A percentile compares a stretch with the other conserved stretches of the same genome.
Evolutionary conservation across 2,888 invertebrate genomes (phyloP).

Genomic region (Beris chalybata): DNA sequence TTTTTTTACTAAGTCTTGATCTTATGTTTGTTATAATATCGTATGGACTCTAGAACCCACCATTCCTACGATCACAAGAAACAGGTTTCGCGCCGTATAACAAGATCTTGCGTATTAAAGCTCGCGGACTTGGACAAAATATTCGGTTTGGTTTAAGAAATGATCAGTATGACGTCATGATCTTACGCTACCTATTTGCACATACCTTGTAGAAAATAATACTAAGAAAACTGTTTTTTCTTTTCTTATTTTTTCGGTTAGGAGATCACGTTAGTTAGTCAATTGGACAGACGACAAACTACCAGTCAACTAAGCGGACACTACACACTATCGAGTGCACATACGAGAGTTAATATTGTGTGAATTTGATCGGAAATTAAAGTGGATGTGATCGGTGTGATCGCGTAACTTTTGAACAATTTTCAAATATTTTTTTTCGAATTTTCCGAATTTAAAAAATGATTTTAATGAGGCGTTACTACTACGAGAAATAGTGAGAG

Average conservation of each 20-base stretch:
- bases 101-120: conserved; percentile 4
- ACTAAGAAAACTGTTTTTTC: conserved; percentile 13
- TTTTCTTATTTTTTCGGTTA: conserved; percentile 16
- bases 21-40: too few species aligned
- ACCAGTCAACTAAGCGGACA: too few species aligned
- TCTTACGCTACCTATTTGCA: conserved; percentile 29
- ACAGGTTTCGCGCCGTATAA: conserved; percentile 1
- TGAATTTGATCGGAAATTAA: too few species aligned
- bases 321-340: too few species aligned
- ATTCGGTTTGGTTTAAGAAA: neutral
- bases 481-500: neutral
- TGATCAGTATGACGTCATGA: conserved; percentile 12
- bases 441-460: too few species aligned
- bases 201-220: conserved; percentile 20
- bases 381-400: too few species aligned
- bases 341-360: too few species aligned
- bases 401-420: too few species aligned
- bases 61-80: conserved; percentile 16
- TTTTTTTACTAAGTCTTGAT: neutral
- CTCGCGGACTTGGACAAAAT: too few species aligned
- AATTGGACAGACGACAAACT: conserved; percentile 19
- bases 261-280: conserved; percentile 23
- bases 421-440: too few species aligned
- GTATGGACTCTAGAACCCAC: too few species aligned
- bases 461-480: neutral